Evolutionary conservation across 2,113 vertebrate genomes (phyloP).

Genomic region (Puma concolor): DNA sequence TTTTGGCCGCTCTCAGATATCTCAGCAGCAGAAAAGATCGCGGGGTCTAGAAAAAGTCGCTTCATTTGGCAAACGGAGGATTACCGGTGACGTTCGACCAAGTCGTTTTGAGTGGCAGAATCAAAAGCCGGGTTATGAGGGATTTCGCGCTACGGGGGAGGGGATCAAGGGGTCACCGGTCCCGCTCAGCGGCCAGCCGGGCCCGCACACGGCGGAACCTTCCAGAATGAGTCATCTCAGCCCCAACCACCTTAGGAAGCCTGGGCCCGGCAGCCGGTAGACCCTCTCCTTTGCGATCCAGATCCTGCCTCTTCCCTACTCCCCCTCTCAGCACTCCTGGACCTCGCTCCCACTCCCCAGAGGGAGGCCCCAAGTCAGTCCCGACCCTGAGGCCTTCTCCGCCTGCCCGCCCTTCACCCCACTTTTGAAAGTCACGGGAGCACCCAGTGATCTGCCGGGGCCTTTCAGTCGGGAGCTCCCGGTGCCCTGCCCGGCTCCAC

Average conservation of each 20-base stretch:
- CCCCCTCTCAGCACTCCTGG: neutral
- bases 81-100: neutral
- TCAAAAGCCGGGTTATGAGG: neutral
- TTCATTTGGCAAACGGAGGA: neutral
- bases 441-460: no score
- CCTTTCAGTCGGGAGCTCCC: neutral
- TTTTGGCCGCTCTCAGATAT: neutral
- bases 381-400: no score
- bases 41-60: neutral
- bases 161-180: no score
- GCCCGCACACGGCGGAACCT: rapidly evolving
- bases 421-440: neutral
- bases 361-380: neutral
- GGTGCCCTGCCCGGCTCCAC: neutral
- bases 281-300: neutral
- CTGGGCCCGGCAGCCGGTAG: no score
- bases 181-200: neutral
- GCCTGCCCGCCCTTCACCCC: neutral
- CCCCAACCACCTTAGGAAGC: no score
- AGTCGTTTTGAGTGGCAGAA: neutral
- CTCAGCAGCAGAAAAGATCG: neutral
- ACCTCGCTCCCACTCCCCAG: neutral
- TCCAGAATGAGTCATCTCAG: neutral
- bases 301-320: neutral
- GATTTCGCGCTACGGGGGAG: neutral